Evolutionary conservation across 1,140 invertebrate genomes (phyloP), one percentile per base, ranked within the genome.

Genomic region (Berghia stephanieae): DNA sequence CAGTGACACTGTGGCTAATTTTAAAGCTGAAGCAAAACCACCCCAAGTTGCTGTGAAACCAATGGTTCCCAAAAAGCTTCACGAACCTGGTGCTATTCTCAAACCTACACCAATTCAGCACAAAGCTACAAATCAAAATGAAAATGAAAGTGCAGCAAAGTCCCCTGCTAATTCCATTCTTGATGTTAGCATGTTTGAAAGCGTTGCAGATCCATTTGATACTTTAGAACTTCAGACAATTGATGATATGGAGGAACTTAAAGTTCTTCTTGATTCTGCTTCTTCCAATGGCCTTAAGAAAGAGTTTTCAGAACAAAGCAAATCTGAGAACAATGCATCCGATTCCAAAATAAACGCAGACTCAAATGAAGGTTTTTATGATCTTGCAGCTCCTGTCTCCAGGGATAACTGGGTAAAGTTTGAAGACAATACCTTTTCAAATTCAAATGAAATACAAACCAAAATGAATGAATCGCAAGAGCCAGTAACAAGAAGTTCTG

Each of bases 141-240:
- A 36, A 43, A 75, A 40, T 21, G 24, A 21, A 57, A 63, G 70
- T 63, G 18, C 52, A 31, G 66, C 42, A 21, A 4, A n/a, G 24
- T 36, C 31, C n/a, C 43, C 44, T 2, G 52, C 40, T 44, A 69
- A 71, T 49, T 66, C 75, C n/a, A 13, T 76, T 43, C 52, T 86
- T 78, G 84, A 86, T 70, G 38, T 86, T 3, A 74, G 81, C 1
- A 73, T 78, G 81, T 86, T 86, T 83, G 84, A 86, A 74, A 78
- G 81, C 24, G 84, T 83, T 57, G 82, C 80, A 46, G 82, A 86
- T 75, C 82, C 83, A 10, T 86, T 86, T 84, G 81, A 86, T 52
- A 82, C 83, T 63, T 46, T 86, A 34, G 82, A 83, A 66, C 76
- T 82, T n/a, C 82, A 86, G 70, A 81, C 81, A 31, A 78, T 86